Base-by-base conservation (phyloP, 2,113 vertebrate genomes). In the Lophochroa leadbeateri region DNA sequence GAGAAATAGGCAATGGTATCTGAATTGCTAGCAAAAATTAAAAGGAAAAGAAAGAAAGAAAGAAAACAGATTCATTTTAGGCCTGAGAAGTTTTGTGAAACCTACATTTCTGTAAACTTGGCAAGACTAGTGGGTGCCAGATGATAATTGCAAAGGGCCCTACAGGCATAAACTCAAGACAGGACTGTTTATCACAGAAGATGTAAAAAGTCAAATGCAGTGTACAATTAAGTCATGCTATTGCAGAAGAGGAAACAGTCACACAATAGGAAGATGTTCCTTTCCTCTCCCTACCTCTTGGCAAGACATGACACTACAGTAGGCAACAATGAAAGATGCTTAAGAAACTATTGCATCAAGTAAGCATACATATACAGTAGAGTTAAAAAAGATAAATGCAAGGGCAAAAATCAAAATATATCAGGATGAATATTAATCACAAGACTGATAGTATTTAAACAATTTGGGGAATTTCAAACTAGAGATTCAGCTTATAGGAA, bases 71-170 rank as follows among this genome's bases (percentile, higher is more conserved):
- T 90, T 92, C 52, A 96, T 96, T 93, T 85, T 21, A 60, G 77
- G 67, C 89, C 92, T 96, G 76, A 98, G 65, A 96, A 94, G 79
- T 96, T 98, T 94, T 94, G 82, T 97, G 95, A 98, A 96, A 97
- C 85, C 80, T 86, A 95, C 69, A 91, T 97, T 97, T 97, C 95
- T 97, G 79, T 74, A 76, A 97, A 97, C 92, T 68, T 98, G 97
- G 97, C 97, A 97, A 98, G 98, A 97, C 97, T 97, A 91, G 18
- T 97, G 95, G 97, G 97, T 98, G 98, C 97, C 97, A 97, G 94
- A 97, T 93, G 92, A 96, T 98, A 98, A 98, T 96, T 97, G 97
- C 96, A 96, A 96, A 86, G 82, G 92, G 94, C 97, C 97, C 94
- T 95, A 91, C 63, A 96, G 97, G 97, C 97, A 97, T 50, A 74